Evolutionary conservation across 2,888 invertebrate genomes (phyloP), one percentile per base, ranked within the genome.

Genomic region (Pachymerium ferrugineum): DNA sequence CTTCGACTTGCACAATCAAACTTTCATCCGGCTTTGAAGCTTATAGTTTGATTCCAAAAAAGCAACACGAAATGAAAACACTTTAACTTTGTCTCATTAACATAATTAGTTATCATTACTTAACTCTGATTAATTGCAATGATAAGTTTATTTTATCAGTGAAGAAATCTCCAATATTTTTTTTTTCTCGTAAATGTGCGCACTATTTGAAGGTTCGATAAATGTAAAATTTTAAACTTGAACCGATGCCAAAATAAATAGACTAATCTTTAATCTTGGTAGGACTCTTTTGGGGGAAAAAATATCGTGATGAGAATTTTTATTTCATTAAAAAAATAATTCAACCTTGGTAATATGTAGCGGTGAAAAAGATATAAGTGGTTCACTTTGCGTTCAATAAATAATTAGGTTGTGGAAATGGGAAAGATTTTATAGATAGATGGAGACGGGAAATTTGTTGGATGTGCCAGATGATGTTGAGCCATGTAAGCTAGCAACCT

Each of bases 281-380:
- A 19, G 1, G 47, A 5, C 19, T 54, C 47, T 54, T 54, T 22
- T 0, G 47, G 10, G 47, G n/a, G 28, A 12, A 62, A 12, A 62
- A 42, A 42, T 8, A 14, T 8, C 4, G 25, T 62, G 62, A 62
- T 8, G 62, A 22, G 62, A 62, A 25, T 62, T 25, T 54, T 54
- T 54, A 54, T 54, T n/a, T 62, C 28, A 62, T 62, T 28, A 62
- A 62, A 62, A 28, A 62, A 62, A 28, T 62, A 62, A 62, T 62
- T 62, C 12, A 62, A n/a, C 62, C 3, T 62, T 62, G 22, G 12
- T 22, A 62, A 62, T 62, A 62, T 3, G 25, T 28, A 28, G n/a
- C 25, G 54, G 25, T 54, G 54, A 54, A 54, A 12, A 19, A 3
- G 54, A 54, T 54, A 54, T 54, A 54, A 54, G 6, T 25, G 25